Percentiles rank a stretch among this genome's conserved stretches.
Evolutionary conservation across 2,888 invertebrate genomes (phyloP).

Genomic region (Noctuana brunneofusca): DNA sequence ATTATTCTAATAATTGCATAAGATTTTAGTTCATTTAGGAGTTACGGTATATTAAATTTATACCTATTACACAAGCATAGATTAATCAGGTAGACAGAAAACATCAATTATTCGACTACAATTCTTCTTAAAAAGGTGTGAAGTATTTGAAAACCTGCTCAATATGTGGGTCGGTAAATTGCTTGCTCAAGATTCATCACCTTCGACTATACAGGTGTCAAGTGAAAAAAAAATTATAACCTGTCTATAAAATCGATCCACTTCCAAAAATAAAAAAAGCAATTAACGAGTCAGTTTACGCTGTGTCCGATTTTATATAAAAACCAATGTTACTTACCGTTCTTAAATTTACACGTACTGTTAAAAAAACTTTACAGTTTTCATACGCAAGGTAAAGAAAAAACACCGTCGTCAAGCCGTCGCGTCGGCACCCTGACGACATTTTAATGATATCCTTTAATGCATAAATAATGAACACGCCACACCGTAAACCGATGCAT

Average conservation of each 20-base stretch:
- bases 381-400: background rate
- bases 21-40: too few species aligned
- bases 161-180: too few species aligned
- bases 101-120: too few species aligned
- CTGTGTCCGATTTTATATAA: background rate
- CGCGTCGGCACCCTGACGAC: constrained; percentile 48
- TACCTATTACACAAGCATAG: too few species aligned
- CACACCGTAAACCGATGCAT: background rate
- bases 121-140: too few species aligned
- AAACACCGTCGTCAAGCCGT: constrained; percentile 32
- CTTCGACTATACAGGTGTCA: background rate
- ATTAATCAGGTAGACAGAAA: too few species aligned
- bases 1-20: too few species aligned
- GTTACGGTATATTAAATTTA: too few species aligned
- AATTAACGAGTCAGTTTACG: background rate
- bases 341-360: background rate
- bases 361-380: background rate
- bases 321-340: background rate
- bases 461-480: constrained; percentile 62
- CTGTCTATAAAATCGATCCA: background rate
- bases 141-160: too few species aligned
- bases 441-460: constrained; percentile 67
- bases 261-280: background rate
- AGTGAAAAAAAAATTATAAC: background rate
- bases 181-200: too few species aligned